phyloP scores from a whole-genome alignment of 2,888 invertebrate species.

The Carpatolechia fugitivella region DNA sequence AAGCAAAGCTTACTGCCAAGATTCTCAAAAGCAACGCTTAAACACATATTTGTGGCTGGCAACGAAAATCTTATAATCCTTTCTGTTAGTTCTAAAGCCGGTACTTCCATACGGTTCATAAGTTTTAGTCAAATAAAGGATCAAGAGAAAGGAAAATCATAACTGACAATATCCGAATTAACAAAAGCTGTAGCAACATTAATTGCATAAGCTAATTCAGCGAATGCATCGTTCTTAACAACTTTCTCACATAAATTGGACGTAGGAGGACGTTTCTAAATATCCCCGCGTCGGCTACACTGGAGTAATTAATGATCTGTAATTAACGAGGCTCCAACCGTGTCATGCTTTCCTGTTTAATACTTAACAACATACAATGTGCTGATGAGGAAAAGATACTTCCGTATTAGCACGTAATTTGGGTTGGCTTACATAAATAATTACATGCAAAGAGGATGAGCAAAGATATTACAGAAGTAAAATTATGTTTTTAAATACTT shows the following conservation, averaged over 20 bases:
- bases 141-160: neutral
- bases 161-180: neutral
- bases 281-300: constrained; percentile 38
- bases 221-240: constrained; percentile 31
- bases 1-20: constrained; percentile 41
- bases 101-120: neutral
- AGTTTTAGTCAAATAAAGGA: neutral
- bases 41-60: constrained; percentile 40
- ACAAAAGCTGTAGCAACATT: constrained; percentile 23
- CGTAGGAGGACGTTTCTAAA: constrained; percentile 54
- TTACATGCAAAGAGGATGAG: too few relatives aligned
- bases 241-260: constrained; percentile 47
- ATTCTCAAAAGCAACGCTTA: constrained; percentile 38
- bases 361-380: neutral
- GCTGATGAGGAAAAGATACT: constrained; percentile 3
- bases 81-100: neutral
- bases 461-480: too few relatives aligned
- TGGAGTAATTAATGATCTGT: constrained; percentile 52
- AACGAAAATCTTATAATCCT: constrained; percentile 16
- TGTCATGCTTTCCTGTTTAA: constrained; percentile 1
- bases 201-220: constrained; percentile 43
- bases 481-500: too few relatives aligned
- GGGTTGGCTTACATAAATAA: neutral
- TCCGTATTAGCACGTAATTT: constrained; percentile 3
- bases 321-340: constrained; percentile 31